Evolutionary conservation across 2,888 invertebrate genomes (phyloP), one percentile per base, ranked within the genome.

Genomic region (Eupithecia pulchellata): DNA sequence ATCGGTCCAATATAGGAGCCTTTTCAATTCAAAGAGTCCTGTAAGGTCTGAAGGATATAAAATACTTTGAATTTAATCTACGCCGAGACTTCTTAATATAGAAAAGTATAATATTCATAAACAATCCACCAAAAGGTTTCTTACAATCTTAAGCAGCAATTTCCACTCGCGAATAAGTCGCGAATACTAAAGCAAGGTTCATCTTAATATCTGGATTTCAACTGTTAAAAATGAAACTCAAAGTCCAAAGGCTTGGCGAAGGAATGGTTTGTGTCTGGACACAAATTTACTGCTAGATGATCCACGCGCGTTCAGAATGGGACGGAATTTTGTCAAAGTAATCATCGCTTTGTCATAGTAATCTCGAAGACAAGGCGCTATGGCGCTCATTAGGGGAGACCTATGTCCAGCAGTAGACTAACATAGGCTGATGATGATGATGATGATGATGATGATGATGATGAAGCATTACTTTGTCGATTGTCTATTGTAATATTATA

Each of bases 151-250:
- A 47, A 64, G 63, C 42, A 63, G 58, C 68, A 66, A 73, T 73
- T 67, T 69, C 32, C 36, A 64, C 39, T 47, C n/a, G 66, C 34
- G 61, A 72, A 69, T 63, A 64, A 72, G 29, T 62, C 29, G 20
- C 4, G 68, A 62, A 62, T 73, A 70, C 67, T 73, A 65, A 63
- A 70, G 69, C 65, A 72, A 58, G 61, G 73, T 75, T 72, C 73
- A 77, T 77, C 75, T 74, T 72, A 68, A 68, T 65, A 68, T 71
- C 71, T 47, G 65, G 61, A 69, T 74, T 69, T 69, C 71, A 76
- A 75, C 63, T 69, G 71, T 71, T 75, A 76, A 75, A 77, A 77
- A 69, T 67, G 64, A 67, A 70, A 57, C 58, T 39, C 27, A 29
- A 34, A 66, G 66, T 66, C 71, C 68, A 65, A 70, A 70, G 73